Percentiles rank a stretch among this genome's conserved stretches.
Conservation (phyloP, 2,888 invertebrate species). For the Callosobruchus maculatus region DNA sequence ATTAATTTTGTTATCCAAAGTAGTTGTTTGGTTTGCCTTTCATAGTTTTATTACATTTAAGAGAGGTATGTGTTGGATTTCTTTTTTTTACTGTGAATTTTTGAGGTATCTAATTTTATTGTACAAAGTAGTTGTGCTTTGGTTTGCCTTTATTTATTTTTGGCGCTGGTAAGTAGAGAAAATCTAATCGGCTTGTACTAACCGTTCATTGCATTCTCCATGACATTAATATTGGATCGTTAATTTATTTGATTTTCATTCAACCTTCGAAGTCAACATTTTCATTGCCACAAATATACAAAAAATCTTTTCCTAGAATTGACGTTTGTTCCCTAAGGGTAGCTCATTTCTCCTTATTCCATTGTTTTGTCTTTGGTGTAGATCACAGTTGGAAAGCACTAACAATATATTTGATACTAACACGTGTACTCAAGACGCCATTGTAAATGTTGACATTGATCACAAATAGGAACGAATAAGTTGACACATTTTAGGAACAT, state of each 20-base stretch:
- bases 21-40: too few species aligned
- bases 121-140: neutral
- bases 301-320: too few species aligned
- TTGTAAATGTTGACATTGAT: neutral
- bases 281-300: too few species aligned
- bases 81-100: neutral
- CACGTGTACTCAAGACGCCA: neutral
- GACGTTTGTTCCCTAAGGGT: too few species aligned
- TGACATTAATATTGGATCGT: neutral
- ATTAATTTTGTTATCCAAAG: too few species aligned
- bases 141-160: neutral
- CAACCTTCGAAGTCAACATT: too few species aligned
- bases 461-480: neutral
- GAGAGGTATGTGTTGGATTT: neutral
- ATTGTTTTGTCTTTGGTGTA: neutral
- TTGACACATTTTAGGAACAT: neutral
- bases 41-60: neutral
- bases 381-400: neutral
- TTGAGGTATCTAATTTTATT: neutral
- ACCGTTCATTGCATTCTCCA: neutral
- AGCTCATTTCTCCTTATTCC: too few species aligned
- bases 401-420: neutral
- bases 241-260: conserved; percentile 4
- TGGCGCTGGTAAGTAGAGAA: neutral
- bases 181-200: neutral